phyloP scores from a whole-genome alignment of 2,113 vertebrate genomes.

The Dasyprocta punctata region DNA sequence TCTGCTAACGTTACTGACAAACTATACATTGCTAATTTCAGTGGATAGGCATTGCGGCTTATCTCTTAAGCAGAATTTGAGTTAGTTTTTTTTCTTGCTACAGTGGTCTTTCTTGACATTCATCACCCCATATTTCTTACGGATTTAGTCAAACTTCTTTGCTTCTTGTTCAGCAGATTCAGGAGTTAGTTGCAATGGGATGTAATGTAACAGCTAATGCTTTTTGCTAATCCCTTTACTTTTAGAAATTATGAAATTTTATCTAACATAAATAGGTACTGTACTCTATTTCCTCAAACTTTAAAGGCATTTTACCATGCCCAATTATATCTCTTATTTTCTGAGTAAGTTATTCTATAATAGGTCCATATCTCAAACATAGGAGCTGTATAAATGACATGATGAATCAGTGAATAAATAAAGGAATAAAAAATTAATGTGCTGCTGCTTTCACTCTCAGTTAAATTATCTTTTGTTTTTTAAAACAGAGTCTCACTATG shows the following conservation, averaged over 20 bases:
- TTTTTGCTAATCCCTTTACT: background rate
- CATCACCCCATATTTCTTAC: background rate
- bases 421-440: background rate
- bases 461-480: background rate
- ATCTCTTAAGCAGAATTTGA: background rate
- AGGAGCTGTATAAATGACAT: background rate
- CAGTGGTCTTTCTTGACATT: slow-evolving; percentile 4
- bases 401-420: background rate
- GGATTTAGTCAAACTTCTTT: background rate
- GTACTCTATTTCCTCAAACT: background rate
- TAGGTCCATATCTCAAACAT: background rate
- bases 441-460: background rate
- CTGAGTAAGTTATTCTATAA: background rate
- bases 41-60: background rate
- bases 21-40: background rate
- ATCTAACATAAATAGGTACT: background rate
- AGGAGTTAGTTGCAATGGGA: background rate
- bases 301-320: background rate
- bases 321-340: background rate
- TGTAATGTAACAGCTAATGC: background rate
- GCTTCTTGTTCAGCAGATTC: background rate
- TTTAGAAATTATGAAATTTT: slow-evolving; percentile 50
- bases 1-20: background rate
- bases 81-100: background rate
- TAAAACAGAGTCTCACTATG: background rate